phyloP scores from a whole-genome alignment of 2,888 invertebrate genomes.

The Eupithecia abbreviata region DNA sequence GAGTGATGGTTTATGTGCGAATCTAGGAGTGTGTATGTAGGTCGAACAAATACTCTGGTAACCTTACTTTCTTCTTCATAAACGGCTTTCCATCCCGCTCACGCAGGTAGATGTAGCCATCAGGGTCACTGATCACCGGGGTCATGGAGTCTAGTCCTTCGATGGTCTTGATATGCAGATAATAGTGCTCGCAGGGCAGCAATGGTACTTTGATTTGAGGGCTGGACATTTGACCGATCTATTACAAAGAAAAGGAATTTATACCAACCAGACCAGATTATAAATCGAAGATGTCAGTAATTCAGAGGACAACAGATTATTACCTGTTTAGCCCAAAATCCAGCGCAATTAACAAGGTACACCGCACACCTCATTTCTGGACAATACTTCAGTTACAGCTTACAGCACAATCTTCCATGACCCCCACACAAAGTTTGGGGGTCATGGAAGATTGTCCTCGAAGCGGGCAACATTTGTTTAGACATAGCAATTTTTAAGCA shows the following conservation, averaged over 20 bases:
- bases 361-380: constrained; percentile 87
- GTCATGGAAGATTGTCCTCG: not conserved
- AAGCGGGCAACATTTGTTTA: constrained; percentile 21
- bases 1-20: not conserved
- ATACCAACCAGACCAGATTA: not conserved
- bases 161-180: constrained; percentile 93
- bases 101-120: constrained; percentile 93
- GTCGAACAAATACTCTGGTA: not conserved
- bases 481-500: not conserved
- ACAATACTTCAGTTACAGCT: constrained; percentile 83
- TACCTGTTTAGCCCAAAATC: constrained; percentile 95
- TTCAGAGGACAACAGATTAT: not conserved
- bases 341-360: constrained; percentile 98
- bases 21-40: not conserved
- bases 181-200: constrained; percentile 96
- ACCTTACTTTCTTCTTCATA: constrained; percentile 87
- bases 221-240: constrained; percentile 91
- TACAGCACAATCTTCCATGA: constrained; percentile 91
- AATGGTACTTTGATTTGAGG: constrained; percentile 95
- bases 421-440: constrained; percentile 80
- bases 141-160: constrained; percentile 90
- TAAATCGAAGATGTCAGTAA: not conserved
- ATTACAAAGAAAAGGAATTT: constrained; percentile 1
- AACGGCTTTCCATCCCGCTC: constrained; percentile 95
- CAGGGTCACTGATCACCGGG: constrained; percentile 95